phyloP scores from a whole-genome alignment of 2,113 vertebrate species.

The Aspiorhynchus laticeps region DNA sequence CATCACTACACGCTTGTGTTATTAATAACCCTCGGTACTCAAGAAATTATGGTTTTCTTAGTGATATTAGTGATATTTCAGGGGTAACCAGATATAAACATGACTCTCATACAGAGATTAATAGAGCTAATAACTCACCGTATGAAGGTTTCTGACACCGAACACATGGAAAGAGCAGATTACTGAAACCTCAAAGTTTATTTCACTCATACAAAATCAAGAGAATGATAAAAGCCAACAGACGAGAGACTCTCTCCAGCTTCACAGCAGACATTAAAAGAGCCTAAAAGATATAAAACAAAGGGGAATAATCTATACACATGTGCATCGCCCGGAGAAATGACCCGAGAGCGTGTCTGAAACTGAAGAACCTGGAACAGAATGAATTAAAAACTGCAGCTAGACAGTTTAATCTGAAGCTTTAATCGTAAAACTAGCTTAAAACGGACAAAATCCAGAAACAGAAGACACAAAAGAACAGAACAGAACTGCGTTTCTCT shows the following conservation, averaged over 20 bases:
- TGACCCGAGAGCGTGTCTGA: not conserved
- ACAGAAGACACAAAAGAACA: not conserved
- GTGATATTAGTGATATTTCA: too few species aligned
- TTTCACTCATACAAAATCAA: constrained; percentile 83
- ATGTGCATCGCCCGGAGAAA: constrained; percentile 32
- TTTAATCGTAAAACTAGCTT: constrained; percentile 39
- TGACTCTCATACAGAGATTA: too few species aligned
- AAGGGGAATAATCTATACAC: constrained; percentile 36
- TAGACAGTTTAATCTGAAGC: not conserved
- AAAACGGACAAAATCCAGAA: constrained; percentile 25
- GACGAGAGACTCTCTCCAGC: constrained; percentile 60
- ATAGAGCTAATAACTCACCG: too few species aligned
- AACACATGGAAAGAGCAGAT: not conserved
- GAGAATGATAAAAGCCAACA: constrained; percentile 82
- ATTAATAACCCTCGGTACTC: too few species aligned
- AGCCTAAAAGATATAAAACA: constrained; percentile 68
- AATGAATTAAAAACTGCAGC: not conserved
- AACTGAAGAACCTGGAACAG: not conserved
- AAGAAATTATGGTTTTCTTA: too few species aligned
- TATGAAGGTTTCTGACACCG: too few species aligned
- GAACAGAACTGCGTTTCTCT: not conserved
- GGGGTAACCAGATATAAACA: too few species aligned
- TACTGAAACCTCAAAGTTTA: constrained; percentile 79
- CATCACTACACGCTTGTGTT: too few species aligned
- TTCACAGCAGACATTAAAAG: constrained; percentile 72